A percentile compares a stretch with the other conserved stretches of the same genome.
Conservation (phyloP, 2,888 invertebrate genomes). For the Campaea margaritaria region DNA sequence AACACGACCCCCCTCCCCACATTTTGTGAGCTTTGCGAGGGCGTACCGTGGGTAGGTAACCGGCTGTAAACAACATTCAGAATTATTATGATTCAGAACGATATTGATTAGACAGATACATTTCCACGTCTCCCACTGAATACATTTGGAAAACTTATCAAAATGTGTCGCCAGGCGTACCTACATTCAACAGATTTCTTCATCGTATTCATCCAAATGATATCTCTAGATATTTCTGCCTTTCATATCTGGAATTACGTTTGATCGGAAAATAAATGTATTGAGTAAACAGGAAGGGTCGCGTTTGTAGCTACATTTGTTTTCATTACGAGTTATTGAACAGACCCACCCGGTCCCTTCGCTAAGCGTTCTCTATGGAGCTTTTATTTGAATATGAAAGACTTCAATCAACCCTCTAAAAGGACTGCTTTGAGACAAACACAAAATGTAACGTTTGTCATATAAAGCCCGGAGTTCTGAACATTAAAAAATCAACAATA, state of each 20-base stretch:
- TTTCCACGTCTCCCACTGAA: conserved; percentile 24
- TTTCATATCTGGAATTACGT: conserved; percentile 59
- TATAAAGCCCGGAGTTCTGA: too few relatives aligned
- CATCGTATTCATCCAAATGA: conserved; percentile 38
- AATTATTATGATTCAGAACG: conserved; percentile 37
- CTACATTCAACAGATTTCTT: conserved; percentile 34
- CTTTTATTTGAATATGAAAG: conserved; percentile 65
- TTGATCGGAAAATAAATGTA: conserved; percentile 66
- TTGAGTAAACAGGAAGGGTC: conserved; percentile 68
- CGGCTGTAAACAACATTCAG: conserved; percentile 37
- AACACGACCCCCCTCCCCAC: conserved; percentile 51
- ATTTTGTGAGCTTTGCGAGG: conserved; percentile 34
- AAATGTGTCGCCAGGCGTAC: conserved; percentile 10
- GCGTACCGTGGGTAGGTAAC: conserved; percentile 23
- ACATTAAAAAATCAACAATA: not conserved
- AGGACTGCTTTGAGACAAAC: conserved; percentile 31
- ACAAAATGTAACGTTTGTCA: conserved; percentile 15
- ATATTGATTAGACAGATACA: conserved; percentile 36
- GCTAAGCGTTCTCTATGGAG: conserved; percentile 54
- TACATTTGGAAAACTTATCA: conserved; percentile 31
- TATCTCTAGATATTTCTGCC: conserved; percentile 43
- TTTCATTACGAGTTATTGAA: conserved; percentile 75
- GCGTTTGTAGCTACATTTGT: conserved; percentile 71
- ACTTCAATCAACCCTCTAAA: conserved; percentile 48
- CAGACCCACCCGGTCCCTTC: conserved; percentile 54